Base-by-base conservation (phyloP, 2,888 invertebrate species). In the Hanleya hanleyi region DNA sequence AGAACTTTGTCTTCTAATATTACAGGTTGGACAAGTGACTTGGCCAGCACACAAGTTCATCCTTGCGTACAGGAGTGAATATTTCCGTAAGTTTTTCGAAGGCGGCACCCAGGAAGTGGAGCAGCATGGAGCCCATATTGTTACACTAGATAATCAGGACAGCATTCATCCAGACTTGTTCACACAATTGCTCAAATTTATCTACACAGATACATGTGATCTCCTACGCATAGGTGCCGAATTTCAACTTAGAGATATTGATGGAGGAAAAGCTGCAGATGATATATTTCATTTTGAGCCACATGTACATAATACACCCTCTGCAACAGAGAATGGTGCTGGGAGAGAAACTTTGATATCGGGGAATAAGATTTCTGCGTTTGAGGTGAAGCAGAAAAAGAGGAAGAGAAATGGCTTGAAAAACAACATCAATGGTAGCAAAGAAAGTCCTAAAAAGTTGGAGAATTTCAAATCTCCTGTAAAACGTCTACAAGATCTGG, bases 31-130 rank as follows among this genome's bases (percentile, higher is more conserved):
- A 36, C 89, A 92, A 69, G 92, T 92, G 79, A 88, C 88, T 1
- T 95, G 93, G 90, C 93, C 94, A 0, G 95, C 94, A 0, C 96
- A 96, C 89, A 93, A 93, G 80, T 95, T 93, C 88, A 93, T 96
- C 67, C 88, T 96, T 0, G 93, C 94, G 0, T 92, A 92, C 0
- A 92, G 93, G 77, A 94, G 94, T 74, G 92, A 93, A 7, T 92
- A 93, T 29, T 92, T 96, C 7, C 92, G 81, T 38, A 84, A 85
- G 69, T 73, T 85, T 12, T 74, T 87, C 18, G 71, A 69, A 15
- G 70, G 76, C 1, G 67, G 71, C 6, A 50, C 32, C 7, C 69
- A 70, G 33, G 64, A 47, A 1, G 41, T 74, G 62, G 77, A 65
- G 33, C 73, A 6, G 66, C 3, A 5, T 3, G 35, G n/a, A 4